Evolutionary conservation across 1,140 invertebrate species (phyloP).

Genomic region (Nymphalis io): DNA sequence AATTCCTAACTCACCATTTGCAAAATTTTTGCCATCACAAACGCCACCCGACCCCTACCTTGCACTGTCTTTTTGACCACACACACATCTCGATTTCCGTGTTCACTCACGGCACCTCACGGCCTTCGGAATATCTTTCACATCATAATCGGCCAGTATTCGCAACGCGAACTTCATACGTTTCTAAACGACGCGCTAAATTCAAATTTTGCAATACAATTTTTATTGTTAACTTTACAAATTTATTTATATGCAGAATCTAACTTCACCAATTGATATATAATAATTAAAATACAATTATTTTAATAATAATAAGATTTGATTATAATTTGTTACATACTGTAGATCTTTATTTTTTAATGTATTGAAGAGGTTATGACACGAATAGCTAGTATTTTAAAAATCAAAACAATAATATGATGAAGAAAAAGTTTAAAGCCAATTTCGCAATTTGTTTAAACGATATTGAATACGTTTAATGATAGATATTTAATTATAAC

Average conservation of each 20-base stretch:
- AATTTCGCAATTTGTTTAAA: background rate
- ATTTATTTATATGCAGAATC: background rate
- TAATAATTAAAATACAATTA: background rate
- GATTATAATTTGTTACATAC: background rate
- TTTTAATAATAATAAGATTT: background rate
- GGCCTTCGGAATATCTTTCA: conserved; percentile 82
- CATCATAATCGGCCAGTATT: conserved; percentile 80
- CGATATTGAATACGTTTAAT: background rate
- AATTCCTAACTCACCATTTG: conserved; percentile 81
- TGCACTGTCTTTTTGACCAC: conserved; percentile 82
- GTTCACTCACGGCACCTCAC: conserved; percentile 81
- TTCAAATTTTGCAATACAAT: conserved; percentile 69
- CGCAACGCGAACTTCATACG: conserved; percentile 80
- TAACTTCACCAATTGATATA: background rate
- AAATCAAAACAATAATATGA: background rate
- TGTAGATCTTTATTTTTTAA: background rate
- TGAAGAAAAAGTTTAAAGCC: background rate
- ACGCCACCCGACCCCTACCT: conserved; percentile 82
- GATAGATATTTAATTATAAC: conserved; percentile 8
- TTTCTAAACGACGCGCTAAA: conserved; percentile 71
- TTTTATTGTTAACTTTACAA: conserved; percentile 15
- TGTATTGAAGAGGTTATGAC: conserved; percentile 55
- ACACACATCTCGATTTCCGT: conserved; percentile 82
- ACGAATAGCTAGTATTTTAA: conserved; percentile 37
- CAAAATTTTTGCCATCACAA: conserved; percentile 82